A percentile compares a stretch with the other conserved stretches of the same genome.
phyloP scores from a whole-genome alignment of 92 coral and sea anemone genomes.

The Desmophyllum pertusum region DNA sequence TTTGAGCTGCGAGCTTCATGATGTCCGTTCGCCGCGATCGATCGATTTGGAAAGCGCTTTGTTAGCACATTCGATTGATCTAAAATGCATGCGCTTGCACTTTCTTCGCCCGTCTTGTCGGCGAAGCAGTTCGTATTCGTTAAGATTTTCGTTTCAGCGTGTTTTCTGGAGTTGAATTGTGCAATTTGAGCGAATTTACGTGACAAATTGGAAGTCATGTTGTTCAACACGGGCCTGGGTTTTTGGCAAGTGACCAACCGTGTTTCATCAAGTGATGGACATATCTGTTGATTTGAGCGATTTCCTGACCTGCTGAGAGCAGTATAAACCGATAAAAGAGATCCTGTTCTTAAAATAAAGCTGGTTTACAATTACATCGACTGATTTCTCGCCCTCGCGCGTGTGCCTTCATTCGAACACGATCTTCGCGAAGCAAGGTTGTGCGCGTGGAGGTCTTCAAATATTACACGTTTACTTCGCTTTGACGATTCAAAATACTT shows the following conservation, averaged over 20 bases:
- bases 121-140: neutral
- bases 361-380: neutral
- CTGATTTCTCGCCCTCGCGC: conserved; percentile 5
- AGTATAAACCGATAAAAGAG: conserved; percentile 1
- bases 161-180: neutral
- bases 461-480: neutral
- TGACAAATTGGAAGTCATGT: neutral
- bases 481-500: neutral
- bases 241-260: conserved; percentile 2
- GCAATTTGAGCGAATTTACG: neutral
- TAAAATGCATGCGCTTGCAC: conserved; percentile 17
- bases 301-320: conserved; percentile 15
- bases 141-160: neutral
- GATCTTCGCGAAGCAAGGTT: conserved; percentile 5
- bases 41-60: conserved; percentile 18
- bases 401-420: neutral
- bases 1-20: neutral
- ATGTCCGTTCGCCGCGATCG: too few relatives aligned
- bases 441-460: neutral
- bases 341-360: neutral
- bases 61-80: conserved; percentile 2
- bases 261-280: conserved; percentile 7
- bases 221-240: conserved; percentile 4
- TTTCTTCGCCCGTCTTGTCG: neutral
- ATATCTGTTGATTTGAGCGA: conserved; percentile 6